A percentile compares a stretch with the other conserved stretches of the same genome.
Evolutionary conservation across 2,888 invertebrate genomes (phyloP).

Genomic region (Cephus pulcher): DNA sequence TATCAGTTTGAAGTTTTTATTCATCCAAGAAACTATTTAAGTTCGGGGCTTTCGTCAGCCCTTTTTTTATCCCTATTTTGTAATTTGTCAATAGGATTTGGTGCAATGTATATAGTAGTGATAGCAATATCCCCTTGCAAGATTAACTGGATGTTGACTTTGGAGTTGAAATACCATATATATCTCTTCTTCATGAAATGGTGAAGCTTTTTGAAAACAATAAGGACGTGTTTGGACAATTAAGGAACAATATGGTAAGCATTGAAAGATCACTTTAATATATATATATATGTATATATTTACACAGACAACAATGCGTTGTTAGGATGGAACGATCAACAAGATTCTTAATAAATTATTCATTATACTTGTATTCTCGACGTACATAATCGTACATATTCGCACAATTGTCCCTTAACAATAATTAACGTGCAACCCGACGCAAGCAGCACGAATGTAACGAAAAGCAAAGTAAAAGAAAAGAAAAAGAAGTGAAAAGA

Average conservation of each 20-base stretch:
- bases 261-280: not conserved
- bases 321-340: not conserved
- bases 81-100: not conserved
- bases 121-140: not conserved
- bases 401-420: conserved; percentile 39
- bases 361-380: conserved; percentile 50
- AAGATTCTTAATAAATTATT: conserved; percentile 52
- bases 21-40: not conserved
- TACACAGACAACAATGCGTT: not conserved
- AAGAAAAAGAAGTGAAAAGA: conserved; percentile 30
- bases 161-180: not conserved
- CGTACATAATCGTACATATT: conserved; percentile 31
- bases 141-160: not conserved
- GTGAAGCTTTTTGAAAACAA: not conserved
- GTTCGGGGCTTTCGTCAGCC: not conserved
- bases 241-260: not conserved
- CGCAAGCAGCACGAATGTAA: conserved; percentile 45
- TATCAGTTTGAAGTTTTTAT: not conserved
- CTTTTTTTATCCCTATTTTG: not conserved
- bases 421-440: conserved; percentile 43
- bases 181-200: not conserved
- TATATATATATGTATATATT: not conserved
- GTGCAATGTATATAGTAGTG: not conserved
- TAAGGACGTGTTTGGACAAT: not conserved
- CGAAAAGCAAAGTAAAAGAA: conserved; percentile 24